Evolutionary conservation across 2,113 vertebrate species (phyloP), one percentile per base, ranked within the genome.

Genomic region (Epinephelus cyanopodus): DNA sequence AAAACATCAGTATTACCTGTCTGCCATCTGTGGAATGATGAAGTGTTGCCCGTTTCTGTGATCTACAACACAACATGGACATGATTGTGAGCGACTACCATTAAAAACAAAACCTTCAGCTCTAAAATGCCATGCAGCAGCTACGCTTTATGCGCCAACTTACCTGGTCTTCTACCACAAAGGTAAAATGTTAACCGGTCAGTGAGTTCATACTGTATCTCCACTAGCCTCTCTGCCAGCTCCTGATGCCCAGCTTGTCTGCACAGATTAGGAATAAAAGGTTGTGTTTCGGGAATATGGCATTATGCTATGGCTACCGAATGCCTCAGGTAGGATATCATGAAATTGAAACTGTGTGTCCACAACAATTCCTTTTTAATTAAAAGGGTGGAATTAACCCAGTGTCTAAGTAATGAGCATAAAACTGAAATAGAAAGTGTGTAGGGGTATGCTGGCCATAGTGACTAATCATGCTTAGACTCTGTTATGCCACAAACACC

Each of bases 11-110:
- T 50, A 93, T 96, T 96, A 99, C 98, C 98, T 99, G 95, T 99
- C 98, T 92, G 98, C 98, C 96, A 99, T 98, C 85, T 99, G 98
- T 90, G 98, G 98, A 92, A 99, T 98, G 88, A 99, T 97, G 92
- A 99, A 99, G 94, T 99, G 98, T 79, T 99, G 98, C 79, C 98
- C 97, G 2, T 95, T 98, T 94, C 96, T 99, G 92, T 99, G 98
- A 96, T 99, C 98, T 99, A 89, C 89, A 94, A 94, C 21, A 85
- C 39, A 79, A 85, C 10, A 68, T 57, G 5, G 9, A 18, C 1
- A 61, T 13, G 4, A 76, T 2, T 54, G 15, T 13, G 23, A 70
- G 6, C 25, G 1, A 62, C 18, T 54, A 53, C 3, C 14, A 66
- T 1, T 48, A 2, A 65, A 25, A 13, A 27, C 14, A 33, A 2